These are phyloP conservation scores for Drosophila anceps DNA, from an alignment of 2,888 invertebrate genomes.

Conservation along the genomic window DNA sequence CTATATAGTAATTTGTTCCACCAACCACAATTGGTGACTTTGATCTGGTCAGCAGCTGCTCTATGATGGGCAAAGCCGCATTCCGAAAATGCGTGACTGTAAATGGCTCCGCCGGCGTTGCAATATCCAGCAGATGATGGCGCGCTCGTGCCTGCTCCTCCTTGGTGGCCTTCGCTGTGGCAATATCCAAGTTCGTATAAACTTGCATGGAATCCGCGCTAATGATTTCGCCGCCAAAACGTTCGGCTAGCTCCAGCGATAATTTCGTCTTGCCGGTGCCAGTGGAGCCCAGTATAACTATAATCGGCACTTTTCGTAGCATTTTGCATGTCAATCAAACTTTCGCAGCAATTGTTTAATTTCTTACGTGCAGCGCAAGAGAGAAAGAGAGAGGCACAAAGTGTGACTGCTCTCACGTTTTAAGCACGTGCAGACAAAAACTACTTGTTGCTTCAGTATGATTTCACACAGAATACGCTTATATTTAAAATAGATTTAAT, in stretches of 20 bases:
- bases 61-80: slow-evolving; percentile 92
- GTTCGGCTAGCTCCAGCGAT: slow-evolving; percentile 94
- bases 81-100: slow-evolving; percentile 95
- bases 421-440: slow-evolving; percentile 40
- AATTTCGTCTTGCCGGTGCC: slow-evolving; percentile 99
- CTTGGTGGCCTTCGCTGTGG: slow-evolving; percentile 95
- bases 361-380: neutral
- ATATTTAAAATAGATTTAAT: no score
- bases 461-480: neutral
- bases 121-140: slow-evolving; percentile 95
- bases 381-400: slow-evolving; percentile 21
- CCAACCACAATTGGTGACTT: slow-evolving; percentile 97
- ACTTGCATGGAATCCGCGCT: slow-evolving; percentile 99
- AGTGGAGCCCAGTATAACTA: slow-evolving; percentile 97
- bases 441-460: slow-evolving; percentile 46
- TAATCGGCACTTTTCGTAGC: slow-evolving; percentile 88
- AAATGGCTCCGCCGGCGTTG: slow-evolving; percentile 92
- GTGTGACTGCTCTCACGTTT: slow-evolving; percentile 24
- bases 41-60: slow-evolving; percentile 88
- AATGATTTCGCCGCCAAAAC: slow-evolving; percentile 95
- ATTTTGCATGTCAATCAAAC: slow-evolving; percentile 58
- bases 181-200: slow-evolving; percentile 96
- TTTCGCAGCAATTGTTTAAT: slow-evolving; percentile 25
- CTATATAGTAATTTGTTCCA: slow-evolving; percentile 99
- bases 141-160: slow-evolving; percentile 91